Conservation (phyloP, 2,888 invertebrate genomes). For the Cephus pygmeus region DNA sequence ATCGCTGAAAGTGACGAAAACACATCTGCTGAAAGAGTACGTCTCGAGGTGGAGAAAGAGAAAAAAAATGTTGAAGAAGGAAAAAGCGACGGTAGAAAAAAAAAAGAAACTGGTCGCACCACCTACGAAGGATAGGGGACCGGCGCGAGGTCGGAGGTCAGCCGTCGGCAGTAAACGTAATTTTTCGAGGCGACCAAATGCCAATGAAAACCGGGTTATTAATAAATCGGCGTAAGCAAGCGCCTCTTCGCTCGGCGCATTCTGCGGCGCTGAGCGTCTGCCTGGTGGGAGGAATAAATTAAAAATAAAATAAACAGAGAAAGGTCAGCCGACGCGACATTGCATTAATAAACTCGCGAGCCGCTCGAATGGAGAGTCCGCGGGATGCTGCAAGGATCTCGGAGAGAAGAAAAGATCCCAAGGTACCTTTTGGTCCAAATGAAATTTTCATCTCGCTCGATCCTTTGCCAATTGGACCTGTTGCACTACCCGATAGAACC, state of each 20-base stretch:
- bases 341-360: slow-evolving; percentile 40
- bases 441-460: neutral
- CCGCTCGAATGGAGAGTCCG: neutral
- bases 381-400: neutral
- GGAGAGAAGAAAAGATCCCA: neutral
- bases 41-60: neutral
- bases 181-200: slow-evolving; percentile 44
- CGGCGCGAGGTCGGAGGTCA: slow-evolving; percentile 44
- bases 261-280: slow-evolving; percentile 3
- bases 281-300: slow-evolving; percentile 44
- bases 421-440: neutral
- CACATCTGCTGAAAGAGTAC: slow-evolving; percentile 36
- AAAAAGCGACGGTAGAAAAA: neutral
- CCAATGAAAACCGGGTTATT: slow-evolving; percentile 56
- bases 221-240: slow-evolving; percentile 51
- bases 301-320: slow-evolving; percentile 43
- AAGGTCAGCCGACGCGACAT: slow-evolving; percentile 42
- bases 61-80: neutral
- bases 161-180: slow-evolving; percentile 41
- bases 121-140: slow-evolving; percentile 45
- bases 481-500: neutral
- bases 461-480: neutral
- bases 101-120: slow-evolving; percentile 49
- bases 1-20: slow-evolving; percentile 32
- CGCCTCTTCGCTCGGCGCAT: slow-evolving; percentile 17